Base-by-base conservation (phyloP, 1,140 invertebrate genomes). In the Melitaea cinxia region DNA sequence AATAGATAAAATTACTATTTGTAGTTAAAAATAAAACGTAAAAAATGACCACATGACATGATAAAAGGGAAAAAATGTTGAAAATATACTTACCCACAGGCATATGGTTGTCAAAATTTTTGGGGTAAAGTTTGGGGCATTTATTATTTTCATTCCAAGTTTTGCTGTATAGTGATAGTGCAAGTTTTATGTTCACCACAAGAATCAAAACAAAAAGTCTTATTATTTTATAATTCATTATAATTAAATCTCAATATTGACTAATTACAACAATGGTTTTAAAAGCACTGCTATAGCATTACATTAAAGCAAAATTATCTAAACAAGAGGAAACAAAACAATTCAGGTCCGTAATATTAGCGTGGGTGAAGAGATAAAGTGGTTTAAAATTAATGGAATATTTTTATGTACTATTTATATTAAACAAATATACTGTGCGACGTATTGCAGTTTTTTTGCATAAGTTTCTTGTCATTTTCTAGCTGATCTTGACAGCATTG, bases 101-200 rank as follows among this genome's bases (percentile, higher is more conserved):
- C 68, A 85, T 79, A 75, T 82, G 90, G 72, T 91, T 91, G 42
- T 89, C 76, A 56, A 92, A 91, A 80, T 91, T 91, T 72, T 89
- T 91, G 23, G 91, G 89, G 76, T 85, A 91, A 37, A 92, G 69
- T 73, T 89, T 88, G 6, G 91, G 87, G 50, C 91, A 92, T 66
- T 87, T 88, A 72, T 86, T 90, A 60, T 73, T 89, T 77, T 91
- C 88, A 75, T 64, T 83, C 89, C 89, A 91, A 37, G 79, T 68
- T 75, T 91, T 91, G 59, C 80, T 90, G 67, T 85, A 91, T 24
- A 86, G 77, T 50, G 83, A 80, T 28, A 75, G 58, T 10, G 77
- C 78, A 56, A 79, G 59, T 63, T 63, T 75, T 54, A 83, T 68
- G 64, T 85, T 77, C 33, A 82, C n/a, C 56, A 75, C 69, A 66